Evolutionary conservation across 2,888 invertebrate genomes (phyloP), one percentile per base, ranked within the genome.

Genomic region (Lycia hirtaria): DNA sequence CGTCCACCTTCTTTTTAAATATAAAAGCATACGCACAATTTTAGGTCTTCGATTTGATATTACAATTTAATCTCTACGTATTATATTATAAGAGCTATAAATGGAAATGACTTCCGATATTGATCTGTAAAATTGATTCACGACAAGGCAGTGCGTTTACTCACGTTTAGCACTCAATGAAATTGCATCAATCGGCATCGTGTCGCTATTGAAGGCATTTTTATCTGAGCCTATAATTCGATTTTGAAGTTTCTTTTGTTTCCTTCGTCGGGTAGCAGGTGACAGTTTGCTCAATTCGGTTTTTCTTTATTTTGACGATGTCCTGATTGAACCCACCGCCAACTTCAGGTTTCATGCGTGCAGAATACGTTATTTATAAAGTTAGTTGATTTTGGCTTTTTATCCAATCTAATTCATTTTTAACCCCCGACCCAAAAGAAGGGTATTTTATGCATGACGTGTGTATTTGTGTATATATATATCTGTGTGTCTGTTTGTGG

Each of bases 161-260:
- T 89, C 91, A 91, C 91, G 91, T 91, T 85, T 89, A 76, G 75
- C 83, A 73, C 81, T 90, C 88, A 88, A 87, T 88, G 87, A 88
- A 88, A 90, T 87, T 87, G 87, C 87, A 81, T 84, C 87, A 84
- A 85, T 88, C 83, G 81, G 77, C 79, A 83, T 75, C 90, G 88
- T 87, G 87, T 76, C 65, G 84, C 80, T 81, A 89, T 88, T 85
- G 80, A 80, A 72, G 85, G 85, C 75, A 91, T 88, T 87, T 87
- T 88, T 87, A 87, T 87, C 83, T 80, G 79, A 76, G 75, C 62
- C 71, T 81, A 73, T 83, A 81, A 84, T 85, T 83, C 76, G 78
- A 83, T 86, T 84, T 78, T 70, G 71, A 71, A 64, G 72, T 83
- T 77, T 72, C 69, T 74, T 81, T 81, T 76, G 74, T 78, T 80